Percentiles rank a stretch among this genome's conserved stretches.
Conservation (phyloP, 2,113 vertebrate genomes). For the Furnarius figulus region DNA sequence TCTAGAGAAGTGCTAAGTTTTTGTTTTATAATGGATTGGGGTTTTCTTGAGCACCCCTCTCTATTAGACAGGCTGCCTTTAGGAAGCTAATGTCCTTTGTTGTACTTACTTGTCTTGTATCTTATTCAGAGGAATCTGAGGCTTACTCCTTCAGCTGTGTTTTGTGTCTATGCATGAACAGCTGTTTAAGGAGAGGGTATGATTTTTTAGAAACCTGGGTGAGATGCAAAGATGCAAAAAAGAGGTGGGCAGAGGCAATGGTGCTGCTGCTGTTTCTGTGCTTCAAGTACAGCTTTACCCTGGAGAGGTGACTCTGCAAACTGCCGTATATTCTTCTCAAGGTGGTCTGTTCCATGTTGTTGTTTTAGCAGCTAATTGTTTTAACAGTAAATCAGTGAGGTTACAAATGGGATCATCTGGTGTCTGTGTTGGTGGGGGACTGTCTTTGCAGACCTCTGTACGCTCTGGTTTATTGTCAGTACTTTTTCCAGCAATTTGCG, state of each 20-base stretch:
- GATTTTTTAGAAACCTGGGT: neutral
- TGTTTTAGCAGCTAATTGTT: neutral
- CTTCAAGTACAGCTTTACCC: neutral
- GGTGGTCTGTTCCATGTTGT: neutral
- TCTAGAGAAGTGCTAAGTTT: neutral
- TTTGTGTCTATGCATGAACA: neutral
- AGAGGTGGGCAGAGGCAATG: neutral
- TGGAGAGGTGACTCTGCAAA: neutral
- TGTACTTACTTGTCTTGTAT: neutral
- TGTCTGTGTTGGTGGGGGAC: neutral
- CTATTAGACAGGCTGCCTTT: neutral
- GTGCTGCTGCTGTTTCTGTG: neutral
- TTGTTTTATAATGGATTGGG: neutral
- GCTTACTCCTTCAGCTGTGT: neutral
- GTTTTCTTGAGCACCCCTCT: rapidly evolving
- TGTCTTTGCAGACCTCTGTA: neutral
- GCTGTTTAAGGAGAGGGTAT: neutral
- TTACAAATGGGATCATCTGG: neutral
- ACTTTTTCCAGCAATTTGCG: neutral
- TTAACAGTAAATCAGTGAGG: neutral
- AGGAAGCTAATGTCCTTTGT: neutral
- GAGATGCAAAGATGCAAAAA: neutral
- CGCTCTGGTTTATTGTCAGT: neutral
- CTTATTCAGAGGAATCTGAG: neutral
- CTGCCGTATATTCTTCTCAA: neutral